Evolutionary conservation across 1,140 invertebrate species (phyloP).

Genomic region (Pararge aegeria): DNA sequence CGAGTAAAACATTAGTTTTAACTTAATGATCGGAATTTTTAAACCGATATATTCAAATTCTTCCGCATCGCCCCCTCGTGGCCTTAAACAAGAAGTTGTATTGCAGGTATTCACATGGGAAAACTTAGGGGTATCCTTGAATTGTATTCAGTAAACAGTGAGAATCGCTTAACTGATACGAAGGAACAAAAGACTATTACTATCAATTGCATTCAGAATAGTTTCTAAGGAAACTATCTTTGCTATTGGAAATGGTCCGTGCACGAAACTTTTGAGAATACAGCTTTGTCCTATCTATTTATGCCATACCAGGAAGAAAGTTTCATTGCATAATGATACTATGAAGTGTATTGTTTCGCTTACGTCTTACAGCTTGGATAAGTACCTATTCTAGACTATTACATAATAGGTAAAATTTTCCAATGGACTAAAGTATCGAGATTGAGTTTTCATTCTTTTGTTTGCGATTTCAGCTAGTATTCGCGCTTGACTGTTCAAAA

Average conservation of each 20-base stretch:
- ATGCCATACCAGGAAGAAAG: constrained; percentile 3
- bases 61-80: too few species aligned
- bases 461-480: too few species aligned
- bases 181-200: constrained; percentile 1
- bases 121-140: neutral
- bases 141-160: neutral
- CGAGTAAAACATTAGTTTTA: too few species aligned
- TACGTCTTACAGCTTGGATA: neutral
- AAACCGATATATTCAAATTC: too few species aligned
- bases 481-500: too few species aligned
- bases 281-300: constrained; percentile 5
- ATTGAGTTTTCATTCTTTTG: too few species aligned
- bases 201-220: constrained; percentile 9
- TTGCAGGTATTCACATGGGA: neutral
- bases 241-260: constrained; percentile 3
- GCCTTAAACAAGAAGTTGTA: too few species aligned
- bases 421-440: too few species aligned
- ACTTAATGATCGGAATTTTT: too few species aligned
- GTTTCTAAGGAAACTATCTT: constrained; percentile 13
- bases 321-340: constrained; percentile 1
- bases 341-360: neutral
- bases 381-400: neutral
- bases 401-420: too few species aligned
- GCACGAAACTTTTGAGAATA: constrained; percentile 3
- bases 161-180: constrained; percentile 4